A percentile compares a stretch with the other conserved stretches of the same genome.
Conservation (phyloP, 2,888 invertebrate genomes). For the Chloroclystis v-ata region DNA sequence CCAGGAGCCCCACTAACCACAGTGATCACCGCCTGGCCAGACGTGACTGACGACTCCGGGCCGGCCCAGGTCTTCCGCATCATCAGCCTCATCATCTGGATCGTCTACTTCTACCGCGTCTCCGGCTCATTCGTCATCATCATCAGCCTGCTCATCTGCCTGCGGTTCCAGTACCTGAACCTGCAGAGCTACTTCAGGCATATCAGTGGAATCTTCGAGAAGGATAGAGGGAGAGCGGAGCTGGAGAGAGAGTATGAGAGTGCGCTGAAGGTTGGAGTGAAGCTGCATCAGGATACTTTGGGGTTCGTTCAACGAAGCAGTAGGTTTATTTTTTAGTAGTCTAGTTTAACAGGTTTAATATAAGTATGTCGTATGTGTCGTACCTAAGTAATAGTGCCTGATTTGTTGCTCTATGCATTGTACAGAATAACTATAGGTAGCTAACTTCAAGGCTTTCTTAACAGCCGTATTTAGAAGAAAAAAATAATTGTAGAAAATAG, state of each 20-base stretch:
- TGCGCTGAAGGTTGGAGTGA: background rate
- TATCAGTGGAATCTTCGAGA: background rate
- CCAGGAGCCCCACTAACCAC: background rate
- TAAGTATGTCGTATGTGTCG: too few species aligned
- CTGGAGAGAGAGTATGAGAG: background rate
- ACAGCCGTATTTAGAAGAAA: too few species aligned
- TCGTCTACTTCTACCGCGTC: background rate
- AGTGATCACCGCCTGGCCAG: background rate
- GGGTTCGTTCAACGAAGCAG: background rate
- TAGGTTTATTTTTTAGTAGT: background rate
- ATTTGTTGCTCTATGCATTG: too few species aligned
- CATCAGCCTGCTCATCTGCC: background rate
- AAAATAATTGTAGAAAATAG: too few species aligned
- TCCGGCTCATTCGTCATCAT: background rate
- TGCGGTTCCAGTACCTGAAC: background rate
- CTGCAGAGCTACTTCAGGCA: background rate
- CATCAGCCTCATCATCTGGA: background rate
- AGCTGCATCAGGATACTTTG: slow-evolving; percentile 2
- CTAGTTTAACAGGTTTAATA: background rate
- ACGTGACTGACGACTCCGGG: background rate
- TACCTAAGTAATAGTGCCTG: too few species aligned
- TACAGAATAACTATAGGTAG: too few species aligned
- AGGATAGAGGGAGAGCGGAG: background rate
- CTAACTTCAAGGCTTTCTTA: too few species aligned
- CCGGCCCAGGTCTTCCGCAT: background rate